Evolutionary conservation across 1,140 invertebrate genomes (phyloP).

Genomic region (Drosophila navojoa): DNA sequence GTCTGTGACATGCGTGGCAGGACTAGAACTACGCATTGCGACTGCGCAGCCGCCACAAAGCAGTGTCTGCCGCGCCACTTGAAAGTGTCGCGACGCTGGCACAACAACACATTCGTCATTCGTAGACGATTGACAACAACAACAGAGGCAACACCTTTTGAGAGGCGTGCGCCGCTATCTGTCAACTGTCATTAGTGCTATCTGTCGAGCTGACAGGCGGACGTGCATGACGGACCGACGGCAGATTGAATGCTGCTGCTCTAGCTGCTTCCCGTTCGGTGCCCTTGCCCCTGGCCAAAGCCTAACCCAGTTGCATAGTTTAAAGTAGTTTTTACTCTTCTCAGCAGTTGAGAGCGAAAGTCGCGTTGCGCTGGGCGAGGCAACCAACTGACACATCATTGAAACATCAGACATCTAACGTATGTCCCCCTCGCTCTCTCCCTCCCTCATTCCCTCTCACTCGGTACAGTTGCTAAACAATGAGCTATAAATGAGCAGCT

Average conservation of each 20-base stretch:
- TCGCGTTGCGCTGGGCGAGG: conserved; percentile 21
- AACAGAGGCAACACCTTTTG: conserved; percentile 29
- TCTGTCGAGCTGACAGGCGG: conserved; percentile 26
- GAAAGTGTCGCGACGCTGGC: conserved; percentile 70
- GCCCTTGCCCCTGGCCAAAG: conserved; percentile 7
- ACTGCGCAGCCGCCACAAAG: background rate
- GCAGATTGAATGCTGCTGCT: conserved; percentile 10
- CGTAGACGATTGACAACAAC: conserved; percentile 54
- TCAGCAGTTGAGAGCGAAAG: conserved; percentile 18
- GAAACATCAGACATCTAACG: conserved; percentile 14
- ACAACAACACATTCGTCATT: conserved; percentile 81
- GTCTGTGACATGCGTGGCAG: conserved; percentile 59
- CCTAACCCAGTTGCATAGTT: conserved; percentile 46
- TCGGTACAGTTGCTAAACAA: conserved; percentile 19
- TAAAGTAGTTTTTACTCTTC: background rate
- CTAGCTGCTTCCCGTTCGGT: background rate
- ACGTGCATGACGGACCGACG: conserved; percentile 35
- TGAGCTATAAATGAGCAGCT: conserved; percentile 36
- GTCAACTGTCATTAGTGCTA: conserved; percentile 74
- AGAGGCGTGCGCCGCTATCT: conserved; percentile 56
- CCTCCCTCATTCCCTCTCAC: background rate
- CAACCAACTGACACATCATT: conserved; percentile 31
- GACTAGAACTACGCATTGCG: background rate
- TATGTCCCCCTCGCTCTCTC: background rate
- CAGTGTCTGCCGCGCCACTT: conserved; percentile 50